A percentile compares a stretch with the other conserved stretches of the same genome.
These are phyloP conservation scores for Arctocebus calabarensis DNA, from an alignment of 2,797 vertebrate genomes.

Conservation along the genomic window DNA sequence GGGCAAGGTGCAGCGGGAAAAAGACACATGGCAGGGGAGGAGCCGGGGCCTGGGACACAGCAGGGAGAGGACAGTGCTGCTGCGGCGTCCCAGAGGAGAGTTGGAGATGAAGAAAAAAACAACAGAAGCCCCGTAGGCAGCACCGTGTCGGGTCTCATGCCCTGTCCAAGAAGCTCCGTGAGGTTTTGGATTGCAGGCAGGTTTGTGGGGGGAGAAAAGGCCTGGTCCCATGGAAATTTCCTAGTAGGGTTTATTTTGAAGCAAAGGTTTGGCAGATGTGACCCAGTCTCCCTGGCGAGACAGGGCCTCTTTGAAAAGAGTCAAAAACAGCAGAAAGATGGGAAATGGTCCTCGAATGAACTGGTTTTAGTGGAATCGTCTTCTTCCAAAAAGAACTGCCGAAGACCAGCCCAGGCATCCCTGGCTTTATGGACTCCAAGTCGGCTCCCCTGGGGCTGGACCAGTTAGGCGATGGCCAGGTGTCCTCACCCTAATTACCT, in stretches of 20 bases:
- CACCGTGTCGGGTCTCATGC: accelerated
- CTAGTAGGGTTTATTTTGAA: conserved; percentile 51
- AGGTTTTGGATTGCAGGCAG: neutral
- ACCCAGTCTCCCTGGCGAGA: conserved; percentile 33
- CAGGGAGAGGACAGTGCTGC: too few relatives aligned
- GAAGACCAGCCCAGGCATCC: neutral
- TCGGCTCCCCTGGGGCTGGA: neutral
- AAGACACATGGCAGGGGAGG: neutral
- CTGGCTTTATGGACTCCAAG: neutral
- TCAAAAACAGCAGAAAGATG: conserved; percentile 45
- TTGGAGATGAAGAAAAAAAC: neutral
- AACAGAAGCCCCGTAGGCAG: neutral
- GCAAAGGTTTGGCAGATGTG: conserved; percentile 54
- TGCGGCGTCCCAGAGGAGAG: neutral
- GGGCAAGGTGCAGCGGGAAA: too few relatives aligned
- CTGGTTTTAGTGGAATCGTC: conserved; percentile 19
- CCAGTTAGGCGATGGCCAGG: neutral
- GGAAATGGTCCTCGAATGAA: neutral
- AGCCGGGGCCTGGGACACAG: accelerated
- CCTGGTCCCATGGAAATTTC: conserved; percentile 74
- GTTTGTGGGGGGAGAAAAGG: neutral
- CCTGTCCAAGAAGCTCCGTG: neutral
- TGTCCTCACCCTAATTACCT: neutral
- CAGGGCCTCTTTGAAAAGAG: conserved; percentile 74
- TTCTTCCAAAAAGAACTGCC: conserved; percentile 3